phyloP scores from a whole-genome alignment of 2,113 vertebrate species.

The Cavia aperea region DNA sequence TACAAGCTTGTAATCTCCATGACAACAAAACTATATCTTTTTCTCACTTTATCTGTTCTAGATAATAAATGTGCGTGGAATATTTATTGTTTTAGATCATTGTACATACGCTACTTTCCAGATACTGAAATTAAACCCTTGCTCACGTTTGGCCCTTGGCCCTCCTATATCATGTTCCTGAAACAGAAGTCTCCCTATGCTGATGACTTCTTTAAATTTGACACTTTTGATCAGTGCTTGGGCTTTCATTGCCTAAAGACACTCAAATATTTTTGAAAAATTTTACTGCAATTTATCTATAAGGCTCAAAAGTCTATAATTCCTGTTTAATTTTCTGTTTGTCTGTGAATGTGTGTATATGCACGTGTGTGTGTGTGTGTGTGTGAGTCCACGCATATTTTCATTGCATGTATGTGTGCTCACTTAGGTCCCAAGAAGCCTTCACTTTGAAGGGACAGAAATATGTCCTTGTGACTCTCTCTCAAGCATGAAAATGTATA shows the following conservation, averaged over 20 bases:
- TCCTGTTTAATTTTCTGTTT: not conserved
- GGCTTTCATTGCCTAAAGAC: not conserved
- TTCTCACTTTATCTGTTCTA: not conserved
- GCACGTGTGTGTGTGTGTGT: not conserved
- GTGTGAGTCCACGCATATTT: not conserved
- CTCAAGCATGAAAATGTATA: constrained; percentile 39
- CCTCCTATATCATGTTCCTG: not conserved
- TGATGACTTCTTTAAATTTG: not conserved
- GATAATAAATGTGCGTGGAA: not conserved
- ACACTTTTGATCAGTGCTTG: not conserved
- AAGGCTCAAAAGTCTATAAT: not conserved
- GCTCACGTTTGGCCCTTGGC: not conserved
- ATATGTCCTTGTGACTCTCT: not conserved
- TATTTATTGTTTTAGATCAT: not conserved
- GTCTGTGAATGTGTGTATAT: not conserved
- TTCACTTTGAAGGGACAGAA: constrained; percentile 13
- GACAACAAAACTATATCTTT: not conserved
- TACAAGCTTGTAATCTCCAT: not conserved
- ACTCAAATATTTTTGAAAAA: not conserved
- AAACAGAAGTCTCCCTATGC: not conserved
- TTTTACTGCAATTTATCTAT: not conserved
- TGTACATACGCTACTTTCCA: not conserved
- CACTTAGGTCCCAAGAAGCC: not conserved
- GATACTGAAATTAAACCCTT: not conserved
- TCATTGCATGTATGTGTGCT: not conserved